Evolutionary conservation across 2,113 vertebrate species (phyloP).

Genomic region (Chamaea fasciata): DNA sequence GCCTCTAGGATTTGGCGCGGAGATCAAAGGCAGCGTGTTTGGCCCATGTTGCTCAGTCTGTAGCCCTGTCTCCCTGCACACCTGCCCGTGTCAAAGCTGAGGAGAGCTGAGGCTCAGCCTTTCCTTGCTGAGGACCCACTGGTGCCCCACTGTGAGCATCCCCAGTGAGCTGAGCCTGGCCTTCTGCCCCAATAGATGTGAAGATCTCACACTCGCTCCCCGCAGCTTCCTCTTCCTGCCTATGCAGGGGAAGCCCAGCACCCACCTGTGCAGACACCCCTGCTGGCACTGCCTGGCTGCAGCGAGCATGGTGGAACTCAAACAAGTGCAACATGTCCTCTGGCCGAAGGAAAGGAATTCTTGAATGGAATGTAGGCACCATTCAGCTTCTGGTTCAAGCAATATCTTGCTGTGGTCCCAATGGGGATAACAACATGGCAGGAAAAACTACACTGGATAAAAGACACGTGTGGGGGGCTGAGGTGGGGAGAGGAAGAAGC

Average conservation of each 20-base stretch:
- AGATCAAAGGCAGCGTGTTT: not conserved
- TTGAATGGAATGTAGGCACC: not conserved
- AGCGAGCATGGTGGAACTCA: not conserved
- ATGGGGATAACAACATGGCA: accelerated
- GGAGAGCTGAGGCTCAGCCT: not conserved
- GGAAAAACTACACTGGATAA: not conserved
- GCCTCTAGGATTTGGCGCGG: not conserved
- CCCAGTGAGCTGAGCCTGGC: not conserved
- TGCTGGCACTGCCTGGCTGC: not conserved
- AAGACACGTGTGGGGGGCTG: accelerated
- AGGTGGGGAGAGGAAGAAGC: not conserved
- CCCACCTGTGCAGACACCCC: not conserved
- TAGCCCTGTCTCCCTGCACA: not conserved
- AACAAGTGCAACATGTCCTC: not conserved
- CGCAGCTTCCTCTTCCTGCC: not conserved
- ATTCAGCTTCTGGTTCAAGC: not conserved
- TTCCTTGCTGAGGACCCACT: not conserved
- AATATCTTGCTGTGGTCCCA: accelerated
- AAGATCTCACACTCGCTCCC: accelerated
- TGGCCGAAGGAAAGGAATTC: not conserved
- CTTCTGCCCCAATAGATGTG: not conserved
- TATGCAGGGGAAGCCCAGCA: not conserved
- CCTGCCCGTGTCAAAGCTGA: not conserved
- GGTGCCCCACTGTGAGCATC: not conserved
- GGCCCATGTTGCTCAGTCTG: not conserved